Percentiles rank a stretch among this genome's conserved stretches.
Conservation (phyloP, 2,113 vertebrate species). For the Nicator chloris region DNA sequence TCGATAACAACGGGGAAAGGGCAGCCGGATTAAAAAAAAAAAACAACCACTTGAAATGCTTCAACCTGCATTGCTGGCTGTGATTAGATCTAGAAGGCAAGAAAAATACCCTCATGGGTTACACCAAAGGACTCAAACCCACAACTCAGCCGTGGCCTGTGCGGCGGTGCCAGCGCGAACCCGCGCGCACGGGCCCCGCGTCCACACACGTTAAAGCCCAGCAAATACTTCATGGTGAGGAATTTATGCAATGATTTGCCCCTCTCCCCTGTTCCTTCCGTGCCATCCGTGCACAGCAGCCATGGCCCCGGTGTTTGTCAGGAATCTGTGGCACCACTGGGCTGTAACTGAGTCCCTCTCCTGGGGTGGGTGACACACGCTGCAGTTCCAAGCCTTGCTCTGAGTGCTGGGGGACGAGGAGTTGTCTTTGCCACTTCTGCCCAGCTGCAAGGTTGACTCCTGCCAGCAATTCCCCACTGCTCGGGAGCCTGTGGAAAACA, state of each 20-base stretch:
- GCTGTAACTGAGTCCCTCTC: fast-evolving
- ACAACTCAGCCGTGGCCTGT: not conserved
- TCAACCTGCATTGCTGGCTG: constrained; percentile 20
- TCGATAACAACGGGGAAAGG: constrained; percentile 64
- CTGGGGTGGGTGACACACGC: fast-evolving
- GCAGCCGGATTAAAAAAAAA: not conserved
- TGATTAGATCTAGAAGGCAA: constrained; percentile 12
- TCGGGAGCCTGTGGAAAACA: not conserved
- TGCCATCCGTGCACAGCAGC: fast-evolving
- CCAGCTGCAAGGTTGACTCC: not conserved
- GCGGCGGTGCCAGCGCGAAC: fast-evolving
- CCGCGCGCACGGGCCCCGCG: fast-evolving
- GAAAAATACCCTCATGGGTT: constrained; percentile 17
- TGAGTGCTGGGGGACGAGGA: not conserved
- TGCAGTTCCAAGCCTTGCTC: not conserved
- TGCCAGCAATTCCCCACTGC: not conserved
- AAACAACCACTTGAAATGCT: not conserved
- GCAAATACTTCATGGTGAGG: not conserved
- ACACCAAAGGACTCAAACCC: not conserved
- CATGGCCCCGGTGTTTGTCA: not conserved
- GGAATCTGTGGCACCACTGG: fast-evolving
- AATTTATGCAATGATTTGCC: not conserved
- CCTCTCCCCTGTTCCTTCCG: fast-evolving
- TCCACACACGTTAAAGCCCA: not conserved
- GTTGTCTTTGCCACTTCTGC: not conserved